phyloP scores from a whole-genome alignment of 2,113 vertebrate species.

The Cromileptes altivelis region DNA sequence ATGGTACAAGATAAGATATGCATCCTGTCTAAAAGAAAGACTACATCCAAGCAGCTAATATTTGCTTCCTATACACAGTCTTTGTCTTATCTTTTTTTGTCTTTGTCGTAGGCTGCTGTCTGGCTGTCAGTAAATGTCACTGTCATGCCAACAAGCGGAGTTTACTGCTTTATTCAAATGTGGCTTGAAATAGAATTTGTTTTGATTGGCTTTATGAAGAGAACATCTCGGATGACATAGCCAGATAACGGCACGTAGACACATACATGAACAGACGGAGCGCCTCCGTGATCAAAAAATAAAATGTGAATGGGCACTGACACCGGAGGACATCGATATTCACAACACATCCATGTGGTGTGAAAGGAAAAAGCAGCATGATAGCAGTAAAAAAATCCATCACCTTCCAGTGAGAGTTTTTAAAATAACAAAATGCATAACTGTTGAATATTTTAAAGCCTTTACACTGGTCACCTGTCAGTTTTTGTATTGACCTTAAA shows the following conservation, averaged over 20 bases:
- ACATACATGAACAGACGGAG: background rate
- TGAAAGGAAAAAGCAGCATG: background rate
- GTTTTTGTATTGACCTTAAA: too few species aligned
- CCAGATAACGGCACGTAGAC: background rate
- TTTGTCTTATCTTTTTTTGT: background rate
- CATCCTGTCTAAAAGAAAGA: background rate
- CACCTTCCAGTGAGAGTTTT: too few species aligned
- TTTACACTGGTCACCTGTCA: too few species aligned
- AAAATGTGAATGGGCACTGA: background rate
- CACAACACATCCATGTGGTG: background rate
- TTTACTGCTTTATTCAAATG: background rate
- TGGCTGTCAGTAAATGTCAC: conserved; percentile 12
- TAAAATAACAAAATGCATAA: background rate
- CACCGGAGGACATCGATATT: background rate
- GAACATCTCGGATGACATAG: background rate
- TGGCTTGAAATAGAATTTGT: background rate
- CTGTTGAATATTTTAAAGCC: too few species aligned
- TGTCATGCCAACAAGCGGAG: background rate
- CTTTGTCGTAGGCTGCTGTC: background rate
- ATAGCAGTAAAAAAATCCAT: background rate
- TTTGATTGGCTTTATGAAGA: background rate
- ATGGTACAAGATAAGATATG: background rate
- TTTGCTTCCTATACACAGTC: background rate
- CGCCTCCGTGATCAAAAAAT: background rate
- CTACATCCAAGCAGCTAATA: background rate